Evolutionary conservation across 2,888 invertebrate genomes (phyloP).

Genomic region (Laothoe populi): DNA sequence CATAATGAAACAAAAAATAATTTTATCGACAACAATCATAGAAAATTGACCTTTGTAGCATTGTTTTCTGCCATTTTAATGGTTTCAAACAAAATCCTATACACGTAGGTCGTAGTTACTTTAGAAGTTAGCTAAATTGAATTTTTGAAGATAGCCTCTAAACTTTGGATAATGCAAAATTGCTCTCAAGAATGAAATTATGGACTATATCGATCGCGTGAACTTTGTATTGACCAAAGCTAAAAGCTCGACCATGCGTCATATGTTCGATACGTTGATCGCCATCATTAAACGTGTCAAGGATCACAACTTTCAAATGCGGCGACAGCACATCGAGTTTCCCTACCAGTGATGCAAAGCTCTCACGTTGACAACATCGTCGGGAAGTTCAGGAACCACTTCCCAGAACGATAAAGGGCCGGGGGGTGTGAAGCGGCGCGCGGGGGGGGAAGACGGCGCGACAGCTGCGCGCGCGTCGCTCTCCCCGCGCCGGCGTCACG

Average conservation of each 20-base stretch:
- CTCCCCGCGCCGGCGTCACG: conserved; percentile 61
- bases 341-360: conserved; percentile 55
- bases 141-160: neutral
- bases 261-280: conserved; percentile 55
- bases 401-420: conserved; percentile 84
- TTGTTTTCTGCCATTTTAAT: too few relatives aligned
- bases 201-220: conserved; percentile 37
- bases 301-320: conserved; percentile 74
- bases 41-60: too few relatives aligned
- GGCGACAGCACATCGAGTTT: conserved; percentile 40
- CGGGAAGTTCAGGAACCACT: conserved; percentile 84
- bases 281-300: conserved; percentile 61
- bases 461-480: conserved; percentile 80
- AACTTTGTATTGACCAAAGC: conserved; percentile 50
- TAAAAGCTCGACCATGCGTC: conserved; percentile 66
- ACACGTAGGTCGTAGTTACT: too few relatives aligned
- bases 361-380: conserved; percentile 65
- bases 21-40: too few relatives aligned
- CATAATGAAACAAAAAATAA: too few relatives aligned
- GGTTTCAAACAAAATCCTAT: too few relatives aligned
- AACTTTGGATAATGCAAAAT: neutral
- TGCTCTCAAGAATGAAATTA: conserved; percentile 1
- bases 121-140: neutral
- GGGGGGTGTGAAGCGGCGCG: conserved; percentile 51
- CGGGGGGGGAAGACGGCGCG: conserved; percentile 65